Percentiles rank a stretch among this genome's conserved stretches.
These are phyloP conservation scores for Cosmopolites sordidus DNA, from an alignment of 2,888 invertebrate genomes.

Conservation along the genomic window DNA sequence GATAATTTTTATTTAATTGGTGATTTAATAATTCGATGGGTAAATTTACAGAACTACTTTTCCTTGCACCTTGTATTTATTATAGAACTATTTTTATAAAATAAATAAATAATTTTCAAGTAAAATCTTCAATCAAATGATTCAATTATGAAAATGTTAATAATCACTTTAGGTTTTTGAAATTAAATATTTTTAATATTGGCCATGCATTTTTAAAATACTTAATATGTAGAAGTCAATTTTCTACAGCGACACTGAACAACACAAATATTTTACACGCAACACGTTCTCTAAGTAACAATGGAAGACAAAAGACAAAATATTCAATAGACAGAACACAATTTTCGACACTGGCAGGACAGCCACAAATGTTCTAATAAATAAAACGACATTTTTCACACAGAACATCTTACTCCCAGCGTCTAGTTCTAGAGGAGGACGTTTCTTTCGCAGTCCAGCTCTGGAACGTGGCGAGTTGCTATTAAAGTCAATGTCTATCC, in stretches of 20 bases:
- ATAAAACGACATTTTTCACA: slow-evolving; percentile 5
- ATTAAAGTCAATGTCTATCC: slow-evolving; percentile 30
- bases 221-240: neutral
- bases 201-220: neutral
- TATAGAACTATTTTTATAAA: too few species aligned
- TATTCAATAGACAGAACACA: slow-evolving; percentile 8
- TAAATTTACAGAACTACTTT: too few species aligned
- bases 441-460: slow-evolving; percentile 17
- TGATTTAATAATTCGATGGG: too few species aligned
- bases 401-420: slow-evolving; percentile 25
- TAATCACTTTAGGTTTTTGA: too few species aligned
- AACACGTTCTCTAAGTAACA: neutral
- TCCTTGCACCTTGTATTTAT: too few species aligned
- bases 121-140: too few species aligned
- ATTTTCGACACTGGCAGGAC: slow-evolving; percentile 5
- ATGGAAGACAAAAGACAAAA: neutral
- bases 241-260: neutral
- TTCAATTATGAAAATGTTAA: too few species aligned
- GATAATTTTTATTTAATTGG: too few species aligned
- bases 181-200: too few species aligned
- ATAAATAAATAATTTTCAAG: too few species aligned
- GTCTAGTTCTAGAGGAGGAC: slow-evolving; percentile 21
- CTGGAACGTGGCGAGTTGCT: slow-evolving; percentile 13
- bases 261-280: neutral
- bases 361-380: slow-evolving; percentile 6